These are phyloP conservation scores for Drosophila saltans DNA, from an alignment of 1,140 invertebrate species.

Conservation along the genomic window DNA sequence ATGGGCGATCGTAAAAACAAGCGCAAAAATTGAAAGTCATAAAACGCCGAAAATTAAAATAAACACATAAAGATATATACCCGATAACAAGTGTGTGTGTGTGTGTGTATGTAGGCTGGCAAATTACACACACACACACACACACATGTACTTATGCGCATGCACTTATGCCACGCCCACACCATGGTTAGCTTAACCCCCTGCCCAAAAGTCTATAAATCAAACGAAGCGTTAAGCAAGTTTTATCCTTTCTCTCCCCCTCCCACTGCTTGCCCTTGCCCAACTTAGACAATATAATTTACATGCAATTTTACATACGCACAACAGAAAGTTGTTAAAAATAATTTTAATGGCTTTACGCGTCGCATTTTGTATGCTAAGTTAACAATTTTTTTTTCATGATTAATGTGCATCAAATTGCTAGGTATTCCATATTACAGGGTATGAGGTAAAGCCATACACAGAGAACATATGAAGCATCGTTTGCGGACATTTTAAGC, in stretches of 20 bases:
- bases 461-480: no score
- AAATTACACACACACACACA: constrained; percentile 43
- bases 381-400: constrained; percentile 49
- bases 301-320: constrained; percentile 53
- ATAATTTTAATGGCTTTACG: constrained; percentile 54
- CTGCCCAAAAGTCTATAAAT: constrained; percentile 61
- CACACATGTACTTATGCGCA: neutral
- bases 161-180: constrained; percentile 4
- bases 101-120: constrained; percentile 30
- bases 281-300: constrained; percentile 43
- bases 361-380: constrained; percentile 51
- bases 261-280: neutral
- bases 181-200: constrained; percentile 19
- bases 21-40: constrained; percentile 75
- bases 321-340: constrained; percentile 49
- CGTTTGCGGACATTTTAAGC: no score
- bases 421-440: neutral
- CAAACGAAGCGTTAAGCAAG: constrained; percentile 68
- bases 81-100: constrained; percentile 8
- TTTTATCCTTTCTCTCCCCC: constrained; percentile 47
- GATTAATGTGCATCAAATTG: constrained; percentile 36
- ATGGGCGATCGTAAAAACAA: constrained; percentile 64
- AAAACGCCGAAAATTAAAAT: constrained; percentile 76
- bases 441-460: neutral
- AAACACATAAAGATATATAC: constrained; percentile 63